These are phyloP conservation scores for Fistularia tabacaria DNA, from an alignment of 2,797 vertebrate species.

Conservation along the genomic window DNA sequence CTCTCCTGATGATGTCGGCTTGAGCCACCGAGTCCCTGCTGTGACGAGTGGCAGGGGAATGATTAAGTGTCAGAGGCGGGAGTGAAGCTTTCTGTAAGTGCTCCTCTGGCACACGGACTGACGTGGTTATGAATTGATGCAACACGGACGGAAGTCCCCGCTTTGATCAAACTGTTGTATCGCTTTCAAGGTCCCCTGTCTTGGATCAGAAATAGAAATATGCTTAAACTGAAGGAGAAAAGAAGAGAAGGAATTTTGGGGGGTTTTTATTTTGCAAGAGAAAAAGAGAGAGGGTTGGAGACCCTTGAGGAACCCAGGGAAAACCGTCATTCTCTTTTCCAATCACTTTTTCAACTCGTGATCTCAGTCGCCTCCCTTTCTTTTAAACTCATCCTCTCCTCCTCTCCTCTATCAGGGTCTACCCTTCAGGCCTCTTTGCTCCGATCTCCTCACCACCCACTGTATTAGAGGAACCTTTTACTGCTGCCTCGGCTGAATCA, in stretches of 20 bases:
- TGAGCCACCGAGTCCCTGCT: constrained; percentile 1
- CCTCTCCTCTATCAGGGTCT: constrained; percentile 54
- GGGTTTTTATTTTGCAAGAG: constrained; percentile 13
- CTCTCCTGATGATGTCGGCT: constrained; percentile 10
- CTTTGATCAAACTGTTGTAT: constrained; percentile 45
- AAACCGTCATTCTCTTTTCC: constrained; percentile 25
- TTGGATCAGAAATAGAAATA: neutral
- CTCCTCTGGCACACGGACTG: constrained; percentile 40
- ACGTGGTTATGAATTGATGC: constrained; percentile 52
- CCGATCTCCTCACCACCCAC: constrained; percentile 54
- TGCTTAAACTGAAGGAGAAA: constrained; percentile 13
- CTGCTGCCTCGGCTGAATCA: constrained; percentile 55
- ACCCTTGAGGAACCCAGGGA: constrained; percentile 28
- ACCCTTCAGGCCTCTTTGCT: constrained; percentile 60
- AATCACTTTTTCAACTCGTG: constrained; percentile 44
- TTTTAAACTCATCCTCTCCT: constrained; percentile 17
- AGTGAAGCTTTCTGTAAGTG: constrained; percentile 41
- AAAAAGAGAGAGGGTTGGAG: constrained; percentile 30
- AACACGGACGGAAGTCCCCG: constrained; percentile 33
- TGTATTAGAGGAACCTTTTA: constrained; percentile 64
- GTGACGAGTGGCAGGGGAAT: neutral
- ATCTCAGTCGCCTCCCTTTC: constrained; percentile 23
- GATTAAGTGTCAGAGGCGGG: neutral
- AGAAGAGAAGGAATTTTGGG: too few species aligned
- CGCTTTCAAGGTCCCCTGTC: constrained; percentile 39